Base-by-base conservation (phyloP, 2,113 vertebrate genomes). In the Sphyrna mokarran region DNA sequence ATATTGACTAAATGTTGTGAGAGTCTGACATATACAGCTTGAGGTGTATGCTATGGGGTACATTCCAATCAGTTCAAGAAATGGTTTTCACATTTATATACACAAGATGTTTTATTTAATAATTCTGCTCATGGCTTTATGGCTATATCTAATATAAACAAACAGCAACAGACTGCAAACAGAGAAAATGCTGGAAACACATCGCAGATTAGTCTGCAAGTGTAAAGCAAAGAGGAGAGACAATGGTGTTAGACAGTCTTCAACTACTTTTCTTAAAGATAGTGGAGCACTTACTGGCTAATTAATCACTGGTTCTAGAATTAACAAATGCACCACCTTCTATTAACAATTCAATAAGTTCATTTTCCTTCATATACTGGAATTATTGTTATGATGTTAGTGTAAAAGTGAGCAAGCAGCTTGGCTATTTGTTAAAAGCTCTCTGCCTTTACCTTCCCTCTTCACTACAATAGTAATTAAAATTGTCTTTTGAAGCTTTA, bases 21-120 rank as follows among this genome's bases (percentile, higher is more conserved):
- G 18, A 93, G 61, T 93, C 61, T 37, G 22, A n/a, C 16, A 93
- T 66, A 93, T 37, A 93, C 61, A 10, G 61, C 63, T 40, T 66
- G 89, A 93, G 89, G 89, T 93, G 89, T 1, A 93, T n/a, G 61
- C 89, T 93, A n/a, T 58, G 63, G 89, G 89, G 61, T 61, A 66
- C 58, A 63, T 61, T 29, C 89, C 89, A 91, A 90, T 90, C 54
- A 33, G 48, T 58, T 23, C n/a, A 91, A n/a, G 58, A n/a, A 91
- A 68, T 93, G 89, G 89, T 18, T 93, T 93, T 33, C 89, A 93
- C 18, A 20, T 93, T 93, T 93, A 37, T 93, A 58, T 20, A 66
- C 14, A 68, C 61, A 93, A 66, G 61, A 37, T 93, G 89, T 37
- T 68, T 93, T 33, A n/a, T 91, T 66, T 29, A 91, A 66, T 68